Evolutionary conservation across 1,140 invertebrate species (phyloP).

Genomic region (Solenopsis fugax): DNA sequence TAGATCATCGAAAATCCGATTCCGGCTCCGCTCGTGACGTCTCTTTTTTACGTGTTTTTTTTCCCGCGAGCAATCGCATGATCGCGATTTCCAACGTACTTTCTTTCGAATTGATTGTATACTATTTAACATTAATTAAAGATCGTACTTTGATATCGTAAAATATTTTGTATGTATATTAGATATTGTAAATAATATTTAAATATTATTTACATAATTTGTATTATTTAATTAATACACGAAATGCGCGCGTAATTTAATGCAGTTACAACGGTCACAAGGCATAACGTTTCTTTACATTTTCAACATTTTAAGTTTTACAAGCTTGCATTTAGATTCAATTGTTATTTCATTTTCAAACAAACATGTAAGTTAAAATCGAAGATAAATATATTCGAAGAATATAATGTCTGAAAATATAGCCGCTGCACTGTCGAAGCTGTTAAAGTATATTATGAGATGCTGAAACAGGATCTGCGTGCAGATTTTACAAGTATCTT

Average conservation of each 20-base stretch:
- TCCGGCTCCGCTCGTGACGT: conserved; percentile 41
- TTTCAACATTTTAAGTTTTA: not conserved
- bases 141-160: too few species aligned
- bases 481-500: not conserved
- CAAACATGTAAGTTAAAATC: not conserved
- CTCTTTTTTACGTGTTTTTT: not conserved
- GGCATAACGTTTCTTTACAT: not conserved
- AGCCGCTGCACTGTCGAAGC: not conserved
- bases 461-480: too few species aligned
- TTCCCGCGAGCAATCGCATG: not conserved
- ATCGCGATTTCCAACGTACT: not conserved
- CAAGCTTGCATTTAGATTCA: not conserved
- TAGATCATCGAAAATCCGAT: conserved; percentile 81
- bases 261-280: not conserved
- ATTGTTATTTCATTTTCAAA: not conserved
- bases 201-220: too few species aligned
- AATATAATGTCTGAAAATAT: not conserved
- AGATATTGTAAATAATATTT: too few species aligned
- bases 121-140: conserved; percentile 9
- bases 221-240: too few species aligned
- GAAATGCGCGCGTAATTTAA: not conserved
- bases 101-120: conserved; percentile 3
- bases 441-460: too few species aligned
- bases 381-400: not conserved
- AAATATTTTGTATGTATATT: too few species aligned